A percentile compares a stretch with the other conserved stretches of the same genome.
These are phyloP conservation scores for Octodonta nipae DNA, from an alignment of 2,888 invertebrate genomes.

Conservation along the genomic window DNA sequence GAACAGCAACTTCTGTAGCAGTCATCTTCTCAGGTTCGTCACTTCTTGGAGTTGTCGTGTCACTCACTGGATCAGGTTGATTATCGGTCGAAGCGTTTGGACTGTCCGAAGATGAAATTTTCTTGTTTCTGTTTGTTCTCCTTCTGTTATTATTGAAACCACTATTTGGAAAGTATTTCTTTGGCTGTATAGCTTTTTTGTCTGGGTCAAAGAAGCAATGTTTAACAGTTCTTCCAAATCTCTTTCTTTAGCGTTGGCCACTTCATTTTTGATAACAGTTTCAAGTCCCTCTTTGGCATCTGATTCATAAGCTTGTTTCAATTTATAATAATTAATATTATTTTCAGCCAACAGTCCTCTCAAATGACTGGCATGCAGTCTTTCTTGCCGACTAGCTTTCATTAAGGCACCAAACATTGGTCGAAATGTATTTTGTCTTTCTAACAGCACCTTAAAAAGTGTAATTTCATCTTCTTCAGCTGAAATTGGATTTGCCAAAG, in stretches of 20 bases:
- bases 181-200: conserved; percentile 47
- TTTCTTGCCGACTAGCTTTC: conserved; percentile 47
- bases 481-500: too few species aligned
- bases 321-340: conserved; percentile 54
- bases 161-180: conserved; percentile 21
- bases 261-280: conserved; percentile 29
- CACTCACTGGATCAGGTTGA: conserved; percentile 6
- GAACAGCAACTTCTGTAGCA: background rate
- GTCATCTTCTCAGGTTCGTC: background rate
- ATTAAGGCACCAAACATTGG: conserved; percentile 56
- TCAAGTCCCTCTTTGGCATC: conserved; percentile 39
- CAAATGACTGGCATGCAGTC: conserved; percentile 62
- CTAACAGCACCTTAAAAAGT: conserved; percentile 46
- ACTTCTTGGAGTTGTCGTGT: conserved; percentile 4
- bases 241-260: conserved; percentile 49
- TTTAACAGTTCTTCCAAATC: conserved; percentile 59
- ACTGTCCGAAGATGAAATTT: conserved; percentile 18
- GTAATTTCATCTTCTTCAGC: too few species aligned
- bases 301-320: conserved; percentile 48
- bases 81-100: conserved; percentile 19
- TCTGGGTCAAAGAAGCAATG: conserved; percentile 69
- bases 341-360: conserved; percentile 65
- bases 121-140: conserved; percentile 15
- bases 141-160: conserved; percentile 11
- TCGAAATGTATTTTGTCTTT: conserved; percentile 52